Evolutionary conservation across 2,113 vertebrate genomes (phyloP).

Genomic region (Albula goreensis): DNA sequence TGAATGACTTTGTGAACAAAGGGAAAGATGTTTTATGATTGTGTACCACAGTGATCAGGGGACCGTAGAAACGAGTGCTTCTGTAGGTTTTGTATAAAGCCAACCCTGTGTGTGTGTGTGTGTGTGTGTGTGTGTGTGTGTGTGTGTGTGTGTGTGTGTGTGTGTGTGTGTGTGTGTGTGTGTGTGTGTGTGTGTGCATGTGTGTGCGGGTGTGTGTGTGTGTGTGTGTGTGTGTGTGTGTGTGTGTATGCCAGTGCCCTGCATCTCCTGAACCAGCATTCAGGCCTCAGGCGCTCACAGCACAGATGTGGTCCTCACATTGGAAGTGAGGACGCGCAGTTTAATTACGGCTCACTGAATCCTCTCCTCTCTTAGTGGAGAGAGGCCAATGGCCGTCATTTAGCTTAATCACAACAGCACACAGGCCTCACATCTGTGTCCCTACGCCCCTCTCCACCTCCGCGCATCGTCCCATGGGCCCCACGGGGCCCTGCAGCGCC

Average conservation of each 20-base stretch:
- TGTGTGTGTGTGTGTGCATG: neutral
- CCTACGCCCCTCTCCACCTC: neutral
- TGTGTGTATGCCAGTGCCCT: too few species aligned
- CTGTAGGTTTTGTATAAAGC: too few species aligned
- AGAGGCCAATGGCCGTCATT: neutral
- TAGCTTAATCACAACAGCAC: neutral
- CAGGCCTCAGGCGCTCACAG: too few species aligned
- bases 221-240: neutral
- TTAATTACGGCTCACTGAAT: neutral
- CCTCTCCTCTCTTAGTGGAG: neutral
- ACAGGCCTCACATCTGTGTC: neutral
- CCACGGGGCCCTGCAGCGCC: neutral
- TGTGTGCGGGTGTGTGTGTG: too few species aligned
- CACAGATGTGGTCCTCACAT: neutral
- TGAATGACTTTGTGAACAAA: too few species aligned
- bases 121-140: neutral
- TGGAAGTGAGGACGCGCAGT: neutral
- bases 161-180: too few species aligned
- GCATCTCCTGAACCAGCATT: too few species aligned
- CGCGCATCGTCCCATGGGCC: neutral
- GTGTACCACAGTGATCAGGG: too few species aligned
- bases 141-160: neutral
- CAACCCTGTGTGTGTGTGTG: neutral
- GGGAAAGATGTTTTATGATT: too few species aligned
- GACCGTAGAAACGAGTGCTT: too few species aligned